phyloP scores from a whole-genome alignment of 2,888 invertebrate species.

The Baccha elongata region DNA sequence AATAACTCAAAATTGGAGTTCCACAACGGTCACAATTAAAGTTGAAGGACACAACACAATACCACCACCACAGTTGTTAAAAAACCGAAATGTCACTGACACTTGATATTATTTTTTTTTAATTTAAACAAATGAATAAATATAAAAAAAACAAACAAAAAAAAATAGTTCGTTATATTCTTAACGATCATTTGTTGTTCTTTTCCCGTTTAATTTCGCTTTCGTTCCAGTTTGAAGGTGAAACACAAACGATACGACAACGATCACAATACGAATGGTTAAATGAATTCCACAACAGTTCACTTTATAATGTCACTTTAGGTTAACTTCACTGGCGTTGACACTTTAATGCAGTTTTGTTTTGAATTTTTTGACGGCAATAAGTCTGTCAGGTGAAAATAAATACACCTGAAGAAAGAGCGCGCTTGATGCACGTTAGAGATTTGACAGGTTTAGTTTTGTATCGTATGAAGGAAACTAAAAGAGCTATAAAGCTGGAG shows the following conservation, averaged over 20 bases:
- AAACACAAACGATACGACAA: constrained; percentile 29
- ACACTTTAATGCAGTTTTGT: constrained; percentile 28
- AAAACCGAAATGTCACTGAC: constrained; percentile 16
- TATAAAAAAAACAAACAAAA: constrained; percentile 5
- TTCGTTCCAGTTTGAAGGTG: constrained; percentile 42
- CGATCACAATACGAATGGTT: constrained; percentile 68
- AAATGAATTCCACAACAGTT: constrained; percentile 61
- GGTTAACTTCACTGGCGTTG: constrained; percentile 52
- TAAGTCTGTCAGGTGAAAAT: constrained; percentile 56
- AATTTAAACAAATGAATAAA: background rate
- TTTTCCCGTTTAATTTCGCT: constrained; percentile 44
- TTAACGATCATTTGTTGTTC: constrained; percentile 23
- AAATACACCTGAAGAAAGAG: constrained; percentile 63
- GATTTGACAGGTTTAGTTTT: constrained; percentile 25
- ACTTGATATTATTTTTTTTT: background rate
- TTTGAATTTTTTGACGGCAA: constrained; percentile 39
- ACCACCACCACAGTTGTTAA: background rate
- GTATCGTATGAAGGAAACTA: background rate
- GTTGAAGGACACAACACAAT: constrained; percentile 24
- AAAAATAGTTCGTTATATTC: constrained; percentile 6
- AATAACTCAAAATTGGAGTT: background rate
- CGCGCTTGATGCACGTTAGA: constrained; percentile 37
- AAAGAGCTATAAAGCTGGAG: constrained; percentile 45
- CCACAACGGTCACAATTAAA: background rate
- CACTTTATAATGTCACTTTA: constrained; percentile 66